phyloP scores from a whole-genome alignment of 1,140 invertebrate genomes.

The Ceratosolen solmsi region DNA sequence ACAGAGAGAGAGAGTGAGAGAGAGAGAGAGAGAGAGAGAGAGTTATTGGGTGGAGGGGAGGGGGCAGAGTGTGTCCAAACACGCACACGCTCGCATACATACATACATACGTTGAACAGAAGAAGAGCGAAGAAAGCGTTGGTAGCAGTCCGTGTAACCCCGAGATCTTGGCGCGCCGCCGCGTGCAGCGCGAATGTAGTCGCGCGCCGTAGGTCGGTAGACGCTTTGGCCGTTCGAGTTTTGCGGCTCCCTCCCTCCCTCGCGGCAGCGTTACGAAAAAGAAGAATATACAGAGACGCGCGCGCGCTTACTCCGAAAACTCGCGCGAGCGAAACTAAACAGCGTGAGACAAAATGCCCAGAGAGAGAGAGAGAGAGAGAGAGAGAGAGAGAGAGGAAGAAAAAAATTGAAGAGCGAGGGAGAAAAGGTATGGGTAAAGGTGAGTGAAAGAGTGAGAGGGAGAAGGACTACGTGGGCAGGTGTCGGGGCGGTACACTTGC shows the following conservation, averaged over 20 bases:
- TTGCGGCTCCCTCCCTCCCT: background rate
- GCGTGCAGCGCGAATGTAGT: conserved; percentile 48
- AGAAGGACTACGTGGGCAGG: conserved; percentile 22
- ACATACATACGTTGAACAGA: conserved; percentile 26
- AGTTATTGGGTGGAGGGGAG: too few relatives aligned
- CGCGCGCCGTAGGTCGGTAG: background rate
- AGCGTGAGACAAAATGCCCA: conserved; percentile 8
- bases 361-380: conserved; percentile 26
- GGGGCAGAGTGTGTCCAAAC: background rate
- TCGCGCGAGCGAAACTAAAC: conserved; percentile 23
- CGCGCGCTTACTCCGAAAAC: background rate
- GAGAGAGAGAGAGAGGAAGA: too few relatives aligned
- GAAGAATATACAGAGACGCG: conserved; percentile 16
- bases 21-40: too few relatives aligned
- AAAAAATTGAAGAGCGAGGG: conserved; percentile 17
- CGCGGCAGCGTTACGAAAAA: conserved; percentile 16
- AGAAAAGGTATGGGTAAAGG: conserved; percentile 7
- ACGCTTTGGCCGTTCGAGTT: background rate
- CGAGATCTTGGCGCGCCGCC: conserved; percentile 42
- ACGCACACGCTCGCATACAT: conserved; percentile 19
- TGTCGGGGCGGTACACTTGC: conserved; percentile 50
- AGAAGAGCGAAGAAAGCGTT: background rate
- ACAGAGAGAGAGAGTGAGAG: too few relatives aligned
- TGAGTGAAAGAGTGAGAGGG: conserved; percentile 22
- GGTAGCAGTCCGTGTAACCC: background rate